phyloP scores from a whole-genome alignment of 2,888 invertebrate species.

The Lamellibrachia columna region DNA sequence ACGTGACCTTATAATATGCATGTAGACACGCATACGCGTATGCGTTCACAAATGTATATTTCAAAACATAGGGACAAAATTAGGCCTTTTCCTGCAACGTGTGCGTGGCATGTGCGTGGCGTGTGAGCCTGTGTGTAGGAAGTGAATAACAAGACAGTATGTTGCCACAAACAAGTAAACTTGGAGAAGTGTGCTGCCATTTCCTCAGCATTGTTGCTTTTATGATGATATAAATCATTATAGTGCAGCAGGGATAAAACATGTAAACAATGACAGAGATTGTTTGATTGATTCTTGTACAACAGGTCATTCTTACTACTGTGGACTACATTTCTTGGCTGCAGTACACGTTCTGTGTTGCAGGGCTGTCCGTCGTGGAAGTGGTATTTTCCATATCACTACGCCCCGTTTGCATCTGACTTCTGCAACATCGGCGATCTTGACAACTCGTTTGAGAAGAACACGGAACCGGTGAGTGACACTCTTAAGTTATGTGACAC shows the following conservation, averaged over 20 bases:
- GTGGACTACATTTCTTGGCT: neutral
- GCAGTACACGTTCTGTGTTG: neutral
- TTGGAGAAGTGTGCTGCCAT: no score
- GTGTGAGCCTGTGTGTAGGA: no score
- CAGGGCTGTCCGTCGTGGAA: slow-evolving; percentile 98
- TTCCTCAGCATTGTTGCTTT: no score
- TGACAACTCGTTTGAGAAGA: slow-evolving; percentile 83
- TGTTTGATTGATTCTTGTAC: no score
- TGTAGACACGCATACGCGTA: neutral
- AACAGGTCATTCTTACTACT: neutral
- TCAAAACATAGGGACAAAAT: neutral
- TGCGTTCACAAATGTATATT: neutral
- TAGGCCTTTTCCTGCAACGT: no score
- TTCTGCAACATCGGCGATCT: slow-evolving; percentile 90
- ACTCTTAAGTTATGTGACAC: no score
- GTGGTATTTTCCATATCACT: slow-evolving; percentile 99
- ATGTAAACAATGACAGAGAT: no score
- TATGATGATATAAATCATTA: no score
- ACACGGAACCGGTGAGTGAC: slow-evolving; percentile 82
- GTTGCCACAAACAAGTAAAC: no score
- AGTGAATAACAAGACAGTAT: no score
- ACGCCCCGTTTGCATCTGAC: slow-evolving; percentile 99
- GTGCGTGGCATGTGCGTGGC: no score
- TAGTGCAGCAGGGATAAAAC: no score
- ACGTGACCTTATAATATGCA: neutral